Evolutionary conservation across 2,888 invertebrate genomes (phyloP), one percentile per base, ranked within the genome.

Genomic region (Beris chalybata): DNA sequence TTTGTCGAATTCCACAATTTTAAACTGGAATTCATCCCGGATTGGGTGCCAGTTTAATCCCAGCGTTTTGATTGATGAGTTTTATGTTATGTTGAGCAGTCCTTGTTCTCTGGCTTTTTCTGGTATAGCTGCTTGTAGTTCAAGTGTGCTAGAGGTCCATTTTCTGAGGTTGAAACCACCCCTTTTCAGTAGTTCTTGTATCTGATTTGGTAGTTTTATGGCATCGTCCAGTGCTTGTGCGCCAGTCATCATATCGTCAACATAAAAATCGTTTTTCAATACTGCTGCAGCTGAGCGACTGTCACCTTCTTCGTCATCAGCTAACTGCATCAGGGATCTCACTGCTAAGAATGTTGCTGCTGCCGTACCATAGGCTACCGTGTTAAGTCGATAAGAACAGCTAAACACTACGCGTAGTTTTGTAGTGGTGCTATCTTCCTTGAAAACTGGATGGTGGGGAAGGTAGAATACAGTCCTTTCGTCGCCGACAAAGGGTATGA

Each of bases 291-390:
- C 71, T 12, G 61, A 68, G 64, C 70, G 22, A 22, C 22, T 67
- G 6, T 71, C 58, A 50, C 72, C 22, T 22, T 3, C 22, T 22
- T 22, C 22, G 22, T 22, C 22, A 22, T 22, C 22, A 22, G 22
- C 22, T 70, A 55, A 71, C 72, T 7, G 72, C 69, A 47, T 72
- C 71, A 43, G 69, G 69, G n/a, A 71, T 67, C 4, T 67, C n/a
- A n/a, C 48, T 48, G 7, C 7, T n/a, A 15, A 12, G 15, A 13
- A 48, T 6, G 48, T 44, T 2, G 9, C 11, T 9, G 44, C 44
- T 47, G n/a, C 47, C n/a, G n/a, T 15, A 4, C 22, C 22, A 22
- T 22, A 22, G 22, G 22, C 3, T 22, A 22, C 22, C 22, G 22
- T 22, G 22, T 22, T 22, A 22, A 22, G 22, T 22, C 22, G 22